Evolutionary conservation across 2,113 vertebrate genomes (phyloP), one percentile per base, ranked within the genome.

Genomic region (Prionailurus viverrinus): DNA sequence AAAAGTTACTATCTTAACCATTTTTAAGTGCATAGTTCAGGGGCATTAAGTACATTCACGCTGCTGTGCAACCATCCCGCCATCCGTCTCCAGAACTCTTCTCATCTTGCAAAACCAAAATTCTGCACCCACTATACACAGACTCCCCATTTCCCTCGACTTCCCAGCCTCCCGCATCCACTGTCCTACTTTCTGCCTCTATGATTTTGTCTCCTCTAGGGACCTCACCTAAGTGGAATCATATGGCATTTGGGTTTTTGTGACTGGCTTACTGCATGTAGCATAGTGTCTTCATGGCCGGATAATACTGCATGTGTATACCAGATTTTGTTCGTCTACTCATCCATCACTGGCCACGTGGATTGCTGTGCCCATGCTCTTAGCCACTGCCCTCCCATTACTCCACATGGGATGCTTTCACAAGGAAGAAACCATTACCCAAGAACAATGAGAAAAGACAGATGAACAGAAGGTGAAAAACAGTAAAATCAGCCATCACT

Each of bases 361-460:
- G 36, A 13, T 11, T 5, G 13, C 65, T 33, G 13, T 1, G 13
- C 18, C 21, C 21, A 1, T 1, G 13, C 3, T 11, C 29, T 15
- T 65, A 23, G 4, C 53, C 68, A 33, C 7, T 41, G 36, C 7
- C 68, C 39, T 51, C 12, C 12, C 9, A 41, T 23, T 29, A 13
- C 25, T 19, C 55, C 71, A 27, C 45, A 27, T 2, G 33, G 81
- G 4, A 41, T 7, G n/a, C 27, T 61, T 45, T 41, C 63, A 55
- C 14, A 12, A 41, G 51, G 19, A 58, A 55, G 36, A 58, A 45
- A n/a, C 61, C 61, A 41, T 65, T 27, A 10, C n/a, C 7, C 8
- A 48, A 25, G 61, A 48, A 36, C 39, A 31, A 5, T 5, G 51
- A 48, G 55, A 65, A 93, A 82, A 74, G 45, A 16, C 12, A 48